Conservation (phyloP, 92 coral and sea anemone genomes). For the Virgularia gustaviana region DNA sequence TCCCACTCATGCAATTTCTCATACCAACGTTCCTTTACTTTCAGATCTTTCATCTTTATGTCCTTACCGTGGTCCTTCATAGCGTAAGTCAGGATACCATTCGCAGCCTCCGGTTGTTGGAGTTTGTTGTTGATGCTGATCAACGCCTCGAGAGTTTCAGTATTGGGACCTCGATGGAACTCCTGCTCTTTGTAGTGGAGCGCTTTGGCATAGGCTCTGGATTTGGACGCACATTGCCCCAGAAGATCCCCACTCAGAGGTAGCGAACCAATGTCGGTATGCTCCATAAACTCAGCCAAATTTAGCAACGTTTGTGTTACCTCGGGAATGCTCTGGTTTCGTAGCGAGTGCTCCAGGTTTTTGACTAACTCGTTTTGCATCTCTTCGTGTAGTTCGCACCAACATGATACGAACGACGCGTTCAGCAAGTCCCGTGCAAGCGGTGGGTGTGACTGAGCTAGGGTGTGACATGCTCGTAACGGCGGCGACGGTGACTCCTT, state of each 20-base stretch:
- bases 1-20: conserved; percentile 99
- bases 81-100: conserved; percentile 92
- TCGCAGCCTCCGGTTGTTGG: conserved; percentile 97
- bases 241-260: conserved; percentile 87
- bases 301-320: conserved; percentile 94
- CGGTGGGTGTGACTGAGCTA: conserved; percentile 98
- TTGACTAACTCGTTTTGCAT: conserved; percentile 90
- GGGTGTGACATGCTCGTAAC: conserved; percentile 88
- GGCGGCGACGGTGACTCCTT: conserved; percentile 99
- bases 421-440: conserved; percentile 96
- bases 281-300: conserved; percentile 95
- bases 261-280: conserved; percentile 94
- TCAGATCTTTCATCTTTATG: conserved; percentile 67
- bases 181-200: conserved; percentile 98
- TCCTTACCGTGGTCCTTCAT: conserved; percentile 89
- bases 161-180: conserved; percentile 86
- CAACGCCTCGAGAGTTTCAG: conserved; percentile 91
- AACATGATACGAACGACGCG: conserved; percentile 96
- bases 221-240: conserved; percentile 95
- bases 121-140: conserved; percentile 97
- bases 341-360: conserved; percentile 76
- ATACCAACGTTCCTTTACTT: conserved; percentile 99
- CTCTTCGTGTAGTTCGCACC: conserved; percentile 98
- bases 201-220: conserved; percentile 99
- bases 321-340: conserved; percentile 85